A percentile compares a stretch with the other conserved stretches of the same genome.
These are phyloP conservation scores for Ditula angustiorana DNA, from an alignment of 2,888 invertebrate species.

Conservation along the genomic window DNA sequence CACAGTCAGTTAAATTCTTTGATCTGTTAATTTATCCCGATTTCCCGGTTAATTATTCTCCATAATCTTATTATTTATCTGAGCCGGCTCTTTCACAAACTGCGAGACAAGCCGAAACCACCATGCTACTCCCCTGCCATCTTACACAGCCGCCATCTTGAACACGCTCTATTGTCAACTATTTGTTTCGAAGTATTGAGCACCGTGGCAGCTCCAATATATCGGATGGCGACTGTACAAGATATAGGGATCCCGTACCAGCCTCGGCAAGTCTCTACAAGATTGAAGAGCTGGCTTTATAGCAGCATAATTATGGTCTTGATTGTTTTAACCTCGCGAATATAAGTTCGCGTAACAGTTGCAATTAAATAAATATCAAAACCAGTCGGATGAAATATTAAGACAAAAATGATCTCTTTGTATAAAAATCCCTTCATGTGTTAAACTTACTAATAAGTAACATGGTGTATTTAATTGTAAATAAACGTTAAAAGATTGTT, in stretches of 20 bases:
- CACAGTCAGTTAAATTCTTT: neutral
- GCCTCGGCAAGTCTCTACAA: too few relatives aligned
- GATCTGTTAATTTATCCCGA: too few relatives aligned
- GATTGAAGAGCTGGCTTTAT: too few relatives aligned
- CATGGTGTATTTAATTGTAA: slow-evolving; percentile 34
- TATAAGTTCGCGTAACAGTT: too few relatives aligned
- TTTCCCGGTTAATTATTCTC: neutral
- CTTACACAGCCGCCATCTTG: neutral
- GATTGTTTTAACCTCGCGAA: too few relatives aligned
- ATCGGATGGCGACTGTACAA: too few relatives aligned
- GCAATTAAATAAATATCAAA: neutral
- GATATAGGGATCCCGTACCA: too few relatives aligned
- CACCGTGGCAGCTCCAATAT: too few relatives aligned
- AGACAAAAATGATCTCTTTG: slow-evolving; percentile 36
- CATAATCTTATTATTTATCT: neutral
- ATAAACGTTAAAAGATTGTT: slow-evolving; percentile 36
- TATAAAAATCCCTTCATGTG: slow-evolving; percentile 22
- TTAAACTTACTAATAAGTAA: slow-evolving; percentile 10
- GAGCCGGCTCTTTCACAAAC: neutral
- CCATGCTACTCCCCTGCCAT: neutral
- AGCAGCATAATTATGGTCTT: too few relatives aligned
- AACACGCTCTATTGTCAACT: too few relatives aligned
- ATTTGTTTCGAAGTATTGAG: too few relatives aligned
- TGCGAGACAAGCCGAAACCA: neutral
- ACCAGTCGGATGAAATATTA: neutral